Conservation (phyloP, 1,140 invertebrate genomes). For the Chlorops oryzae region DNA sequence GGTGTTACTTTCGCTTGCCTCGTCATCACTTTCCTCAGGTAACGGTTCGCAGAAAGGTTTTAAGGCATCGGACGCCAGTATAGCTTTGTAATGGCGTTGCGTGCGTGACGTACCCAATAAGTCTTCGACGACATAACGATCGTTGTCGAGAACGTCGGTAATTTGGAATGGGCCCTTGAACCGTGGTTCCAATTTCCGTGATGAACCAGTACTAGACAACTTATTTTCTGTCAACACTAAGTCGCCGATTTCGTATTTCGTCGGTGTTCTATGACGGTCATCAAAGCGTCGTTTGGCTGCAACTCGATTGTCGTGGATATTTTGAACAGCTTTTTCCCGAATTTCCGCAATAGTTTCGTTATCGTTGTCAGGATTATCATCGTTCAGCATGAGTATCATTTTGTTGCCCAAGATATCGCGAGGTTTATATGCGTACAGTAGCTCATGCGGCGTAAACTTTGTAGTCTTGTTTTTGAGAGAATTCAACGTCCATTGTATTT, state of each 20-base stretch:
- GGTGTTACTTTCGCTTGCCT: too few species aligned
- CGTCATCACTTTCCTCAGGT: not conserved
- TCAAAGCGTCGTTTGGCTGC: slow-evolving; percentile 1
- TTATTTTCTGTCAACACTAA: slow-evolving; percentile 23
- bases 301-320: not conserved
- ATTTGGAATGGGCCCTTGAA: not conserved
- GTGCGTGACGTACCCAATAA: not conserved
- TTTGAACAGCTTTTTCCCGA: not conserved
- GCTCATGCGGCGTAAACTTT: slow-evolving; percentile 17
- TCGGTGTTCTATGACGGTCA: slow-evolving; percentile 14
- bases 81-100: not conserved
- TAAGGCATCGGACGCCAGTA: not conserved
- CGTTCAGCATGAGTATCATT: slow-evolving; percentile 1
- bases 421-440: slow-evolving; percentile 16
- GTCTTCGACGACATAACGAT: slow-evolving; percentile 3
- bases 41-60: not conserved
- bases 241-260: slow-evolving; percentile 21
- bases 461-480: slow-evolving; percentile 21
- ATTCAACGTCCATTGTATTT: slow-evolving; percentile 26
- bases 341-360: not conserved
- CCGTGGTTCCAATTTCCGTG: not conserved
- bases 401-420: slow-evolving; percentile 2
- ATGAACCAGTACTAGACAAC: slow-evolving; percentile 1
- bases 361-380: not conserved
- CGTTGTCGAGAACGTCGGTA: not conserved